phyloP scores from a whole-genome alignment of 1,140 invertebrate species.

The Asbolus verrucosus region DNA sequence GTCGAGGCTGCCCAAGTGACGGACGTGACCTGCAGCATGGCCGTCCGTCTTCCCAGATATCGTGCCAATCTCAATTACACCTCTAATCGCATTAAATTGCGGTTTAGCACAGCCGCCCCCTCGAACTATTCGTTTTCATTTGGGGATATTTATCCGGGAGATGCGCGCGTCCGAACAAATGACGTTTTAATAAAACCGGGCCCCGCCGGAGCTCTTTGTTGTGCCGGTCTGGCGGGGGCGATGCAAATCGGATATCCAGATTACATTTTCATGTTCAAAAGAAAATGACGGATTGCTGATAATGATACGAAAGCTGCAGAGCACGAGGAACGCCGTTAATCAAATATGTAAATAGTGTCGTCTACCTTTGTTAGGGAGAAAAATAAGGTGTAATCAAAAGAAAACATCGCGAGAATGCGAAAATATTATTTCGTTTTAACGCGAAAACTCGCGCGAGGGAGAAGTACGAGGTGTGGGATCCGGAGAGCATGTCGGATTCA shows the following conservation, averaged over 20 bases:
- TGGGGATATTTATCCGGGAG: constrained; percentile 1
- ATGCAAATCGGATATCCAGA: constrained; percentile 23
- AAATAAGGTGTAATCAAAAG: constrained; percentile 22
- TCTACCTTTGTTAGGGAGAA: constrained; percentile 8
- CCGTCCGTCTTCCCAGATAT: constrained; percentile 35
- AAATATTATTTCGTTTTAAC: too few species aligned
- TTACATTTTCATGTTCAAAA: constrained; percentile 36
- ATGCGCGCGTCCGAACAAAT: background rate
- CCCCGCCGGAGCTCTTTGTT: background rate
- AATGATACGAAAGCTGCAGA: constrained; percentile 7
- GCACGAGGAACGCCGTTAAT: constrained; percentile 3
- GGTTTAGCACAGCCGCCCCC: constrained; percentile 22
- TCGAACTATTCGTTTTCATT: constrained; percentile 31
- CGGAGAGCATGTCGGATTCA: too few species aligned
- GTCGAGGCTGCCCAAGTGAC: constrained; percentile 46
- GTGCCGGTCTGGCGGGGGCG: background rate
- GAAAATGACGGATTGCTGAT: constrained; percentile 29
- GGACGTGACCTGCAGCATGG: constrained; percentile 48
- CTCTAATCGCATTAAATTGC: constrained; percentile 37
- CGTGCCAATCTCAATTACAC: constrained; percentile 48
- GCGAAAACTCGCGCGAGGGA: too few species aligned
- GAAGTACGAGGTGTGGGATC: too few species aligned
- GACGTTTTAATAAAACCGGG: constrained; percentile 30
- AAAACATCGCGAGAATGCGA: constrained; percentile 9
- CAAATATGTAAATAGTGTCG: constrained; percentile 27